Evolutionary conservation across 1,140 invertebrate genomes (phyloP).

Genomic region (Penaeus indicus): DNA sequence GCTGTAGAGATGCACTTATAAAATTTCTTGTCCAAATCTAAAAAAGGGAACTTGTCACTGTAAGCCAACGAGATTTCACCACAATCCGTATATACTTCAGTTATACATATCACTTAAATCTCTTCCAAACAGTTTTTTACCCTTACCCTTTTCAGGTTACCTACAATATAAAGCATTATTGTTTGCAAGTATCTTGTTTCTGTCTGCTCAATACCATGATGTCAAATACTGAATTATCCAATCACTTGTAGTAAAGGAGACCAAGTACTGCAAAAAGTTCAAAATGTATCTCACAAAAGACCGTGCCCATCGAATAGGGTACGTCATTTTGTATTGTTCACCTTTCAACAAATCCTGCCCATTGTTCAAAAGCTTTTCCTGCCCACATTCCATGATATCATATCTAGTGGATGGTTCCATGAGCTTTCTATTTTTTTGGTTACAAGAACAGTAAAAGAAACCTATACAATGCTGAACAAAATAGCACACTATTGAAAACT

Average conservation of each 20-base stretch:
- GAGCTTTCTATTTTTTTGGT: constrained; percentile 18
- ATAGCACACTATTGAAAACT: constrained; percentile 41
- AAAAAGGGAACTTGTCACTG: no score
- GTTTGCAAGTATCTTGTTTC: background rate
- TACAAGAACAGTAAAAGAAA: constrained; percentile 25
- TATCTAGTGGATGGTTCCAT: constrained; percentile 1
- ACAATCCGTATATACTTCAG: no score
- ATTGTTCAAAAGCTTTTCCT: background rate
- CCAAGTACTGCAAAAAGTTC: constrained; percentile 48
- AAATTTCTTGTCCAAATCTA: no score
- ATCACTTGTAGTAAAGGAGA: constrained; percentile 50
- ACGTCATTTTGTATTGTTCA: background rate
- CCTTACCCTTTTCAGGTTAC: background rate
- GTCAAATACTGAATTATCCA: constrained; percentile 59
- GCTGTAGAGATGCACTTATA: no score
- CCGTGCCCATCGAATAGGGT: constrained; percentile 39
- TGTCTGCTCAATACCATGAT: constrained; percentile 43
- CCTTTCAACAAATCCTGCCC: background rate
- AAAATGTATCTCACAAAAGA: constrained; percentile 25
- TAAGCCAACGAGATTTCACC: no score
- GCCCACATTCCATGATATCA: background rate
- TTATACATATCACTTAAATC: no score
- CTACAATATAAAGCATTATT: background rate
- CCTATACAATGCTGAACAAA: constrained; percentile 44
- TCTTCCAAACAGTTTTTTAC: background rate